These are phyloP conservation scores for Pimephales promelas DNA, from an alignment of 2,113 vertebrate genomes.

Conservation along the genomic window DNA sequence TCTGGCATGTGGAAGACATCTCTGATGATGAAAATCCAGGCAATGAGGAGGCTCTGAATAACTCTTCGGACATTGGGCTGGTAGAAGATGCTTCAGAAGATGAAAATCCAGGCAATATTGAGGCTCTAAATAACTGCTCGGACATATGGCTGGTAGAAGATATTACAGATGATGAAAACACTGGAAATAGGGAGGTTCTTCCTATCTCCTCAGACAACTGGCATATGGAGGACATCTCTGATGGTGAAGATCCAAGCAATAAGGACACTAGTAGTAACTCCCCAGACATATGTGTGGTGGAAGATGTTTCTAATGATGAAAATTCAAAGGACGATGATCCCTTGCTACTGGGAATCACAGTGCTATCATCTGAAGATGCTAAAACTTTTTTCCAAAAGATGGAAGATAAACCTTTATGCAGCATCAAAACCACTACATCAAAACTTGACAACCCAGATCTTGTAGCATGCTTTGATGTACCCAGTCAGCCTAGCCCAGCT, in stretches of 20 bases:
- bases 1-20: neutral
- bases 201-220: neutral
- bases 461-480: too few species aligned
- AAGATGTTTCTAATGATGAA: slow-evolving; percentile 19
- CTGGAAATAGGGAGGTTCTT: neutral
- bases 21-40: neutral
- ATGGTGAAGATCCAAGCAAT: neutral
- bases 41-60: neutral
- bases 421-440: neutral
- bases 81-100: neutral
- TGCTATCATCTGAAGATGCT: slow-evolving; percentile 37
- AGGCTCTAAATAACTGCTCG: too few species aligned
- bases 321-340: slow-evolving; percentile 9
- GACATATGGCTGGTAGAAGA: too few species aligned
- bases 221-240: neutral
- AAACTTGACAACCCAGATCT: neutral
- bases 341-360: neutral
- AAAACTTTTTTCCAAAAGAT: slow-evolving; percentile 17
- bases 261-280: neutral
- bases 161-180: neutral
- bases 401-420: neutral
- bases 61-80: neutral
- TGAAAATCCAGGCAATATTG: neutral
- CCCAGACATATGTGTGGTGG: neutral
- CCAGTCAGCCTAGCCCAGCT: too few species aligned